A percentile compares a stretch with the other conserved stretches of the same genome.
Conservation (phyloP, 2,797 vertebrate genomes). For the Percopsis omiscomaycus region DNA sequence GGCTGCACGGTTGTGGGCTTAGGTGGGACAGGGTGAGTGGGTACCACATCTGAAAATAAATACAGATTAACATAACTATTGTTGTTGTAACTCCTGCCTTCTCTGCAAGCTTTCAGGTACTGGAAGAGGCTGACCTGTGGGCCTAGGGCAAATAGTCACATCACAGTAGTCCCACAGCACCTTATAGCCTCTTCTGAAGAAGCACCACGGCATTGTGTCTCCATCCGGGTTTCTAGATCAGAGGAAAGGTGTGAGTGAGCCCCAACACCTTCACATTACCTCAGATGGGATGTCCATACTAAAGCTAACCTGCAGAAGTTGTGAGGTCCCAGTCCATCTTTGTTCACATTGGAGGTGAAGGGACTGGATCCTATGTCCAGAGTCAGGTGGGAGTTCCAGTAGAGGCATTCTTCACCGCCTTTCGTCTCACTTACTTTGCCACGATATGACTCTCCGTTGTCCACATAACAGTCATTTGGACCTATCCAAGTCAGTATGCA, state of each 20-base stretch:
- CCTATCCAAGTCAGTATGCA: conserved; percentile 46
- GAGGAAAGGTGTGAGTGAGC: conserved; percentile 6
- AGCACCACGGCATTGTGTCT: conserved; percentile 79
- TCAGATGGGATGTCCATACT: not conserved
- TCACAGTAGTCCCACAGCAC: conserved; percentile 77
- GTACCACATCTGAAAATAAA: conserved; percentile 32
- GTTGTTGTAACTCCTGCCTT: not conserved
- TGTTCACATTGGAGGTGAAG: conserved; percentile 51
- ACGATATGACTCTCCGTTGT: conserved; percentile 74
- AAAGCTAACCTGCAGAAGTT: conserved; percentile 78
- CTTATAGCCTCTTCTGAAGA: conserved; percentile 56
- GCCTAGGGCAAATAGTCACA: conserved; percentile 57
- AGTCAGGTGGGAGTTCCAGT: conserved; percentile 80
- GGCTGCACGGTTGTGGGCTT: not conserved
- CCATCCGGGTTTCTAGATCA: conserved; percentile 78
- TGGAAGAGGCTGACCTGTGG: conserved; percentile 50
- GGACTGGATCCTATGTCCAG: conserved; percentile 59
- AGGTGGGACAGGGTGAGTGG: conserved; percentile 8
- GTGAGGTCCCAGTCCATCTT: conserved; percentile 74
- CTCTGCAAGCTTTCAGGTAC: not conserved
- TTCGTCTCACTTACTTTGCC: conserved; percentile 75
- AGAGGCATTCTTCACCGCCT: conserved; percentile 70
- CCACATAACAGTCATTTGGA: conserved; percentile 70
- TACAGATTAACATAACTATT: conserved; percentile 1
- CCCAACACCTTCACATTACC: not conserved